phyloP scores from a whole-genome alignment of 2,888 invertebrate genomes.

The Augiades crinisus region DNA sequence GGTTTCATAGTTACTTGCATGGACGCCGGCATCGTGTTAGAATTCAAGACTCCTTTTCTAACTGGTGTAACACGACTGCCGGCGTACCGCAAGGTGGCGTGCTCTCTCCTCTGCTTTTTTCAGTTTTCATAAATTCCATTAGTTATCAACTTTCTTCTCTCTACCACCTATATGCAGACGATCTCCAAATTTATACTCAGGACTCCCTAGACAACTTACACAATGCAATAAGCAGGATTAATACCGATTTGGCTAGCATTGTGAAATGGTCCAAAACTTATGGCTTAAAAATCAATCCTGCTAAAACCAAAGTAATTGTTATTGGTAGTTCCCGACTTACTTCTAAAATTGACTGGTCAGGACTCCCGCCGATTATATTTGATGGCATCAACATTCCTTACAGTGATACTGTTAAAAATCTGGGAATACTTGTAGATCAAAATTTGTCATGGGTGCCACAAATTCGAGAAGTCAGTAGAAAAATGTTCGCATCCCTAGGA shows the following conservation, averaged over 20 bases:
- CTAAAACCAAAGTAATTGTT: background rate
- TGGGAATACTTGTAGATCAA: background rate
- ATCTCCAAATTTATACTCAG: conserved; percentile 6
- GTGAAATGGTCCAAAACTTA: background rate
- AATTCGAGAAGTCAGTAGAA: background rate
- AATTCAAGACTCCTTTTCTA: background rate
- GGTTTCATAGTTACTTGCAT: too few relatives aligned
- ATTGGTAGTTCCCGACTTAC: background rate
- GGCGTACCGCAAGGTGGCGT: too few relatives aligned
- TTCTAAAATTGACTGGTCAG: background rate
- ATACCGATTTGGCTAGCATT: background rate
- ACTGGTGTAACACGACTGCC: background rate
- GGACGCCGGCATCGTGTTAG: too few relatives aligned
- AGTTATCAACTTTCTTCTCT: background rate
- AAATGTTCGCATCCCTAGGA: background rate
- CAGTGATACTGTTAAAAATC: background rate
- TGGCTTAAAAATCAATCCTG: background rate
- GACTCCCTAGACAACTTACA: background rate
- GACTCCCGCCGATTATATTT: background rate
- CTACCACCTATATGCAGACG: too few relatives aligned
- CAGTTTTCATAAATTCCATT: conserved; percentile 10
- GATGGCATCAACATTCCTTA: background rate
- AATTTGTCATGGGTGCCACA: background rate
- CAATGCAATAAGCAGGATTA: background rate
- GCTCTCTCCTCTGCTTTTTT: conserved; percentile 10